Percentiles rank a stretch among this genome's conserved stretches.
Conservation (phyloP, 2,888 invertebrate species). For the Junonia oenone region DNA sequence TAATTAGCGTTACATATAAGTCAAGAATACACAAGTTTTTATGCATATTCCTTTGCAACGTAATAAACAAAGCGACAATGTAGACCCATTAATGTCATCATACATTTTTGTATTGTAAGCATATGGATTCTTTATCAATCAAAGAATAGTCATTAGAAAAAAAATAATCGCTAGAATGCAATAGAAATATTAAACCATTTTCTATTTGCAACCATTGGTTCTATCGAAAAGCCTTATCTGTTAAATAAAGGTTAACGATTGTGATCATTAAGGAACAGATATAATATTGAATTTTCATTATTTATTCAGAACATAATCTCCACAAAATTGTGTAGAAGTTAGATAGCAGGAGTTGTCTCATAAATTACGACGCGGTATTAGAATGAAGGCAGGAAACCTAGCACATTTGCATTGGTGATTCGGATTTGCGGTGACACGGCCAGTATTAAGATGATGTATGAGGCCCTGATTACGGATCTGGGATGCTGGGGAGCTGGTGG, state of each 20-base stretch:
- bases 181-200: slow-evolving; percentile 1
- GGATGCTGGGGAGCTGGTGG: slow-evolving; percentile 18
- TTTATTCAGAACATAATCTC: slow-evolving; percentile 67
- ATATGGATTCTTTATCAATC: slow-evolving; percentile 15
- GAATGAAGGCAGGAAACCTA: slow-evolving; percentile 55
- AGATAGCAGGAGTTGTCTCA: slow-evolving; percentile 67
- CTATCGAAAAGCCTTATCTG: slow-evolving; percentile 12
- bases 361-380: slow-evolving; percentile 72
- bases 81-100: slow-evolving; percentile 13
- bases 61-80: slow-evolving; percentile 15
- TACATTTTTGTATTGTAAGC: slow-evolving; percentile 20
- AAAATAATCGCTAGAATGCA: neutral
- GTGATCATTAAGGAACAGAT: slow-evolving; percentile 29
- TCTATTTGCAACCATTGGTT: neutral
- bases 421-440: slow-evolving; percentile 71
- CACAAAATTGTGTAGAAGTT: slow-evolving; percentile 65
- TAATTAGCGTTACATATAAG: slow-evolving; percentile 8
- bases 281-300: slow-evolving; percentile 61
- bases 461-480: slow-evolving; percentile 59
- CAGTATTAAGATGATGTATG: slow-evolving; percentile 76
- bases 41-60: neutral
- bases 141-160: neutral
- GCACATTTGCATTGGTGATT: slow-evolving; percentile 74
- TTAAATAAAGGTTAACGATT: slow-evolving; percentile 26
- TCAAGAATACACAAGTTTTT: slow-evolving; percentile 1